Evolutionary conservation across 2,113 vertebrate species (phyloP).

Genomic region (Zosterops japonicus): DNA sequence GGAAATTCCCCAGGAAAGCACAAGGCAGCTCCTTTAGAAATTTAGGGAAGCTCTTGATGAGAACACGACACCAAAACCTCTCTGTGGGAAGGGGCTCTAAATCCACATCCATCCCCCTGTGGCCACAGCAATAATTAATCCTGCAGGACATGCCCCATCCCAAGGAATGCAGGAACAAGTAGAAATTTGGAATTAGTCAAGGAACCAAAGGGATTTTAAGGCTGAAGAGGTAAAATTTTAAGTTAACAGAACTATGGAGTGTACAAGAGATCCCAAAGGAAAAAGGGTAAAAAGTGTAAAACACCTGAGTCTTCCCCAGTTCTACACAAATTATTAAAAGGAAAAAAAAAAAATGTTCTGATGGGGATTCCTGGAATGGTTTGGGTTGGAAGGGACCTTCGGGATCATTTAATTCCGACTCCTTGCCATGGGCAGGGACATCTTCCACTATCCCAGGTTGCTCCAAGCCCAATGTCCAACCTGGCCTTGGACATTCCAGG

Average conservation of each 20-base stretch:
- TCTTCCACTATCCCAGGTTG: accelerated
- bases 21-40: neutral
- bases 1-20: neutral
- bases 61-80: neutral
- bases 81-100: neutral
- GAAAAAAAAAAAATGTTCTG: neutral
- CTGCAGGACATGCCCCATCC: neutral
- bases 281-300: neutral
- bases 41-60: neutral
- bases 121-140: neutral
- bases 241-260: neutral
- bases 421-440: neutral
- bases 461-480: accelerated
- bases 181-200: neutral
- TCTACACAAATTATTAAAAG: neutral
- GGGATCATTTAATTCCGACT: accelerated
- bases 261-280: accelerated
- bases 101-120: neutral
- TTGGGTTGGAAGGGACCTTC: neutral
- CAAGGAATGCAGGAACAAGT: accelerated
- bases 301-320: accelerated
- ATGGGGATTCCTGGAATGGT: neutral
- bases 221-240: neutral
- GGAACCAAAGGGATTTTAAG: neutral
- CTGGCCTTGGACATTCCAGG: neutral